Evolutionary conservation across 2,113 vertebrate genomes (phyloP).

Genomic region (Bubo scandiacus): DNA sequence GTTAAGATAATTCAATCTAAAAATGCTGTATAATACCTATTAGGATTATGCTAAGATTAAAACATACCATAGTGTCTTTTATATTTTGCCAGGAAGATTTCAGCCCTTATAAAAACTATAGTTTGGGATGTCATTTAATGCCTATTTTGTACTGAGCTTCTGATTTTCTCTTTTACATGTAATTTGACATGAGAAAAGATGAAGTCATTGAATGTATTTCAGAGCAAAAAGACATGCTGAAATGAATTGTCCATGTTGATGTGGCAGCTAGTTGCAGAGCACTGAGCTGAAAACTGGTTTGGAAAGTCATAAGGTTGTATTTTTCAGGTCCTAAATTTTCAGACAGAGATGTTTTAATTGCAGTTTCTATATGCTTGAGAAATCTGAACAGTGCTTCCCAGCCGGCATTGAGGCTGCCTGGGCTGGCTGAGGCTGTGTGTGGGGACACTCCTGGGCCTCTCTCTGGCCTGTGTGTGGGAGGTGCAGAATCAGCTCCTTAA

Average conservation of each 20-base stretch:
- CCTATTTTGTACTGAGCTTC: background rate
- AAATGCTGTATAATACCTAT: background rate
- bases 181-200: background rate
- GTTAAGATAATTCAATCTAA: background rate
- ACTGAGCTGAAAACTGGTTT: background rate
- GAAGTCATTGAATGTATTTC: background rate
- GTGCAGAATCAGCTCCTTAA: background rate
- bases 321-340: background rate
- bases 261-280: background rate
- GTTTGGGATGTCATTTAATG: background rate
- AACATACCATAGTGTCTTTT: background rate
- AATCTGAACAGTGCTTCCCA: background rate
- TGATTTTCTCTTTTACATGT: background rate
- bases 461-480: background rate
- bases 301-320: background rate
- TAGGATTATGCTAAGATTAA: background rate
- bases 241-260: background rate
- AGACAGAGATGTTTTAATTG: background rate
- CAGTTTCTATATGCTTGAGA: background rate
- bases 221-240: background rate
- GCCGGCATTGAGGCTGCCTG: accelerated
- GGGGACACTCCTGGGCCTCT: background rate
- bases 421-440: background rate
- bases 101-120: background rate
- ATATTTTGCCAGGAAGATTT: background rate